Evolutionary conservation across 2,888 invertebrate species (phyloP).

Genomic region (Netelia melanura): DNA sequence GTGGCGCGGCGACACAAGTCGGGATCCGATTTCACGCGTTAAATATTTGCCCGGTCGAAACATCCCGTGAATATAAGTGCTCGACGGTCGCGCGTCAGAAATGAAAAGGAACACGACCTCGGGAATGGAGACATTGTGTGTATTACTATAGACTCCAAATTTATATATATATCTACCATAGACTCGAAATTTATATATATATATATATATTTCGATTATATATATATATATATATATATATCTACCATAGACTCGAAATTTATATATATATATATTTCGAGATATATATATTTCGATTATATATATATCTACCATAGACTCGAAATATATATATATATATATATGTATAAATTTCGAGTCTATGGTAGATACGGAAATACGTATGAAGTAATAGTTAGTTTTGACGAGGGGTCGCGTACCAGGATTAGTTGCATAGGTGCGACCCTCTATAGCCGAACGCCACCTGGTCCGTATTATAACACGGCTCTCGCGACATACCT

Average conservation of each 20-base stretch:
- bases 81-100: background rate
- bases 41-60: conserved; percentile 20
- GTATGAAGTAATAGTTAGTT: conserved; percentile 29
- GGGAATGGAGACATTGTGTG: background rate
- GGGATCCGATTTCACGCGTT: background rate
- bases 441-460: background rate
- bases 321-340: too few species aligned
- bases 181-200: too few species aligned
- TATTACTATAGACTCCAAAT: background rate
- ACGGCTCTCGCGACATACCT: conserved; percentile 22
- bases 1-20: too few species aligned
- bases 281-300: too few species aligned
- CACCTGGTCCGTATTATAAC: conserved; percentile 31
- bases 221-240: too few species aligned
- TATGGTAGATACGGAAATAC: conserved; percentile 11
- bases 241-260: background rate
- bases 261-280: too few species aligned
- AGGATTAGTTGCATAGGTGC: conserved; percentile 9
- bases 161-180: too few species aligned
- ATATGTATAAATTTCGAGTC: background rate
- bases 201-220: too few species aligned
- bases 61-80: background rate
- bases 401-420: background rate
- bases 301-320: background rate
- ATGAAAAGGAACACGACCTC: background rate